A percentile compares a stretch with the other conserved stretches of the same genome.
Conservation (phyloP, 2,113 vertebrate species). For the Phaethon lepturus region DNA sequence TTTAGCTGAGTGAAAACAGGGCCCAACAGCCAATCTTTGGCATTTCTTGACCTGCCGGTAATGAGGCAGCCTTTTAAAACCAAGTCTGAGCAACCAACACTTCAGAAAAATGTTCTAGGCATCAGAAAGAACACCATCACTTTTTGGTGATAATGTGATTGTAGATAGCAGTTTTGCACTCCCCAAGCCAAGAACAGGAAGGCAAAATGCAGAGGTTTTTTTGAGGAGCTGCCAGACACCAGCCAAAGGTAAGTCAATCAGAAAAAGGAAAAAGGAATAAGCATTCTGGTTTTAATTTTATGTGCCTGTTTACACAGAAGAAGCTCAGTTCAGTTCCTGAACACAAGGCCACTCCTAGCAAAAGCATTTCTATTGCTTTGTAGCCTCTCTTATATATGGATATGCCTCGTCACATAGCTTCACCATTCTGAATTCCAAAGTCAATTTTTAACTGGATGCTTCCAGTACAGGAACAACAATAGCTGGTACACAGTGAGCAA, state of each 20-base stretch:
- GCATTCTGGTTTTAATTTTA: not conserved
- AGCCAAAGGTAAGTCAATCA: not conserved
- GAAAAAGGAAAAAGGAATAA: not conserved
- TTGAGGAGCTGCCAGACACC: not conserved
- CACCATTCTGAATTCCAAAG: not conserved
- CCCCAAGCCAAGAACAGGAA: not conserved
- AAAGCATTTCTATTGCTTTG: not conserved
- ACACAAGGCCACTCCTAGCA: not conserved
- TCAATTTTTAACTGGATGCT: not conserved
- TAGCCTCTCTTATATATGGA: not conserved
- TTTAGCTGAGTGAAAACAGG: not conserved
- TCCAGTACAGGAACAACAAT: not conserved
- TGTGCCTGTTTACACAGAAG: not conserved
- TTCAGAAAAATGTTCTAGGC: not conserved
- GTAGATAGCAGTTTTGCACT: not conserved
- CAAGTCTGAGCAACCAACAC: not conserved
- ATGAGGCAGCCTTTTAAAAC: not conserved
- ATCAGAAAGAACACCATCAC: not conserved
- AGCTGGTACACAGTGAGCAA: not conserved
- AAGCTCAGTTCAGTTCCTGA: not conserved
- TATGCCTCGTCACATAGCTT: not conserved
- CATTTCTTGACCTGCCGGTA: not conserved
- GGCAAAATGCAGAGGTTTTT: not conserved
- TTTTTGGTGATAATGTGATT: not conserved
- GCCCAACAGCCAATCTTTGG: not conserved